Base-by-base conservation (phyloP, 2,113 vertebrate species). In the Odocoileus virginianus region DNA sequence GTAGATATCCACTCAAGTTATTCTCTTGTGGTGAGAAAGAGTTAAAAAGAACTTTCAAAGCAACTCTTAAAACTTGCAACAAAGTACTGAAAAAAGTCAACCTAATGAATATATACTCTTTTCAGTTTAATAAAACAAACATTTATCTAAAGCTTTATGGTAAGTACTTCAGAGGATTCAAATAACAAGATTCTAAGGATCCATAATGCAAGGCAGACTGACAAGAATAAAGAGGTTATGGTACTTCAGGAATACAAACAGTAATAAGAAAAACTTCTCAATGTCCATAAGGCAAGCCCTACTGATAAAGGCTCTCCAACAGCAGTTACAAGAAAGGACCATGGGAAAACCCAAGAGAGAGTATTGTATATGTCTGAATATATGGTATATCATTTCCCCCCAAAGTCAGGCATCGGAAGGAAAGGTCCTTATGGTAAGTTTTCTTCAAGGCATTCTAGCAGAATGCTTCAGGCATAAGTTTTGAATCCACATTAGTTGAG, bases 121-220 rank as follows among this genome's bases (percentile, higher is more conserved):
- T 96, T 84, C 27, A 92, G 50, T 30, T 84, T 86, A 74, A 94
- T 58, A 84, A 96, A 95, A 60, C 40, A 89, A 94, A 76, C 5
- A 84, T 87, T 93, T 93, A 85, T 89, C 82, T 54, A 82, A 97
- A 60, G 85, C 15, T 25, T 47, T 88, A n/a, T n/a, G 58, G 50
- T 94, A 87, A 58, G n/a, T 58, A 81, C 28, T 91, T 88, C 43
- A 94, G 67, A 61, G 50, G 76, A 96, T 36, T 85, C n/a, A 76
- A 84, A 85, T 47, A 89, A 23, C 25, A 78, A 54, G 36, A 64
- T 85, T 89, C 25, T 50, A 87, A 83, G 71, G 61, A 36, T 11
- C 45, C 28, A 14, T 15, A 74, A 60, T 55, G 16, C 54, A 47
- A 83, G 16, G 52, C 21, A 54, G 43, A 82, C 28, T 57, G 89